These are phyloP conservation scores for Drosophila pachea DNA, from an alignment of 1,140 invertebrate genomes.

Conservation along the genomic window DNA sequence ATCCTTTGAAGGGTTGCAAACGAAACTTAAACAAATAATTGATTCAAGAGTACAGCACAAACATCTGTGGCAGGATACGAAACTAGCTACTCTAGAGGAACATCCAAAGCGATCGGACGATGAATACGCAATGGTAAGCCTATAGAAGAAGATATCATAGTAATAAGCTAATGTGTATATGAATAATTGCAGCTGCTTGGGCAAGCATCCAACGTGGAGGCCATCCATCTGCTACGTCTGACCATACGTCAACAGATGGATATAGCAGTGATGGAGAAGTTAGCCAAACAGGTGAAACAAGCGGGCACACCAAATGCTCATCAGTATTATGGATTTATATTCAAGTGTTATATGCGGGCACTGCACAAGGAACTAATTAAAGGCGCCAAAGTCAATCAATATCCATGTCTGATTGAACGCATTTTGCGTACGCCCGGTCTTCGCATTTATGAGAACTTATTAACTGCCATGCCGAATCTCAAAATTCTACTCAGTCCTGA, in stretches of 20 bases:
- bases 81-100: background rate
- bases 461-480: constrained; percentile 5
- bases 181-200: constrained; percentile 16
- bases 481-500: constrained; percentile 1
- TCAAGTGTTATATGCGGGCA: constrained; percentile 27
- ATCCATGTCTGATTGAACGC: constrained; percentile 14
- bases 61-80: constrained; percentile 12
- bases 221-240: constrained; percentile 11
- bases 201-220: constrained; percentile 18
- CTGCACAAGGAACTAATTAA: constrained; percentile 1
- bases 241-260: constrained; percentile 14
- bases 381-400: background rate
- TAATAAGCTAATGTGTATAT: background rate
- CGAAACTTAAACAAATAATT: background rate
- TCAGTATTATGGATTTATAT: constrained; percentile 20
- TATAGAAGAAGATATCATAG: background rate
- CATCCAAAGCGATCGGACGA: background rate
- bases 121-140: constrained; percentile 7
- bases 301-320: background rate
- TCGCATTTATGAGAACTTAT: background rate
- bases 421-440: constrained; percentile 16
- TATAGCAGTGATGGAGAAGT: background rate
- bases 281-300: constrained; percentile 5
- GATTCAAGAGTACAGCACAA: background rate
- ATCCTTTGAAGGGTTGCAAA: background rate